Evolutionary conservation across 2,888 invertebrate species (phyloP).

Genomic region (Dryococelus australis): DNA sequence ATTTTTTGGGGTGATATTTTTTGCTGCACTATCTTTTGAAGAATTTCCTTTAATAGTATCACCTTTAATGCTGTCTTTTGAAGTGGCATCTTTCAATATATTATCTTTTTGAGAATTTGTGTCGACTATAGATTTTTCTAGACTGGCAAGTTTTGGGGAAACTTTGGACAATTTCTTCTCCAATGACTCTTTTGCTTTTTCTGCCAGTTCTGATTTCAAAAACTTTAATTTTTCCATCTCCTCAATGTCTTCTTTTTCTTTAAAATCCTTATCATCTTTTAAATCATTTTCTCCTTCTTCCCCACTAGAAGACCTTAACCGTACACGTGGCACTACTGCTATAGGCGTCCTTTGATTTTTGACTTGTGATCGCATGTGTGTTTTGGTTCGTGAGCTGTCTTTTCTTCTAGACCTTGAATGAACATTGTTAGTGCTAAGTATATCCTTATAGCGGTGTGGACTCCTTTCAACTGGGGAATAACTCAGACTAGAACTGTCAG

Average conservation of each 20-base stretch:
- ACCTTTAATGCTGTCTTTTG: slow-evolving; percentile 27
- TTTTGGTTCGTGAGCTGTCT: slow-evolving; percentile 55
- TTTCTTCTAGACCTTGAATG: slow-evolving; percentile 58
- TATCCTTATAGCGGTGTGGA: slow-evolving; percentile 73
- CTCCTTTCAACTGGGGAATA: slow-evolving; percentile 74
- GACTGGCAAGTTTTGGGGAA: slow-evolving; percentile 35
- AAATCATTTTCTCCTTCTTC: slow-evolving; percentile 61
- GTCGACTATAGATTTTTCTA: slow-evolving; percentile 27
- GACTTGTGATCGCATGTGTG: slow-evolving; percentile 55
- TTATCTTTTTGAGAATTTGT: background rate
- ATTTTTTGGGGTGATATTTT: background rate
- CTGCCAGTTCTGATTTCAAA: slow-evolving; percentile 69
- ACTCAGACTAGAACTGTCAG: slow-evolving; percentile 62
- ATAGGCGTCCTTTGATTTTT: slow-evolving; percentile 58
- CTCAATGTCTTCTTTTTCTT: slow-evolving; percentile 70
- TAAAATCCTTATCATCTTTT: slow-evolving; percentile 63
- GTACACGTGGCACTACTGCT: slow-evolving; percentile 60
- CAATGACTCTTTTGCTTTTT: slow-evolving; percentile 75
- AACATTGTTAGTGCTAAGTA: slow-evolving; percentile 63
- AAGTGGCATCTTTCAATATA: background rate
- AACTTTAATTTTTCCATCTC: slow-evolving; percentile 73
- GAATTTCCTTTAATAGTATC: background rate
- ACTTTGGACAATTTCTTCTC: slow-evolving; percentile 62
- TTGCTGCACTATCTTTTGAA: background rate
- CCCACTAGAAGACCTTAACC: slow-evolving; percentile 55